phyloP scores from a whole-genome alignment of 2,797 vertebrate genomes.

The Gallirallus australis region DNA sequence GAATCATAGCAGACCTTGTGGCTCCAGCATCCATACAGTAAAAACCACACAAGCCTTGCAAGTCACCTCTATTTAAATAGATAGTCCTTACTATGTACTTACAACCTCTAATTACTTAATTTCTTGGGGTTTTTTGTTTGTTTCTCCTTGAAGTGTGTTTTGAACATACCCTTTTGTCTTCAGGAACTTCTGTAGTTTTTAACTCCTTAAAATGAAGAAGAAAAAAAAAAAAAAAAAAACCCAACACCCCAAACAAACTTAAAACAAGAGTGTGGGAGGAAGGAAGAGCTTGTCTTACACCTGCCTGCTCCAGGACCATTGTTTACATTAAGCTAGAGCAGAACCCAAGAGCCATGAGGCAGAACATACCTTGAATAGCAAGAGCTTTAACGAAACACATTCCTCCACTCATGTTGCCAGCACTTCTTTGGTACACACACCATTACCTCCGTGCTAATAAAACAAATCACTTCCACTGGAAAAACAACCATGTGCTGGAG shows the following conservation, averaged over 20 bases:
- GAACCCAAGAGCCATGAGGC: not conserved
- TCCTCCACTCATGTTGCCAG: not conserved
- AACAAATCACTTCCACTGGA: not conserved
- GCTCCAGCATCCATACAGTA: not conserved
- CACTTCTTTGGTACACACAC: not conserved
- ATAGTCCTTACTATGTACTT: not conserved
- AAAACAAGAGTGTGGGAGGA: not conserved
- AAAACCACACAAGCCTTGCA: not conserved
- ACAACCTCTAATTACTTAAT: not conserved
- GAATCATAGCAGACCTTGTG: not conserved
- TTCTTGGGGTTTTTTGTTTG: not conserved
- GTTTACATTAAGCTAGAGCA: fast-evolving
- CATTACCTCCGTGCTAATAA: not conserved
- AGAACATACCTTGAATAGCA: not conserved
- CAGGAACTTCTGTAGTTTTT: not conserved
- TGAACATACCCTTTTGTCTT: constrained; percentile 7
- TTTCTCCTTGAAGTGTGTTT: not conserved
- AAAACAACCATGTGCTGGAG: not conserved
- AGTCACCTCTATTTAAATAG: not conserved
- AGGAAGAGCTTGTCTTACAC: not conserved
- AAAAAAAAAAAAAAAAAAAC: not conserved
- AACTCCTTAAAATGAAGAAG: not conserved
- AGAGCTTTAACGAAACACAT: not conserved
- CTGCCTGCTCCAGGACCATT: not conserved
- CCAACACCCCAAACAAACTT: not conserved